Evolutionary conservation across 2,797 vertebrate genomes (phyloP).

Genomic region (Taeniopygia guttata): DNA sequence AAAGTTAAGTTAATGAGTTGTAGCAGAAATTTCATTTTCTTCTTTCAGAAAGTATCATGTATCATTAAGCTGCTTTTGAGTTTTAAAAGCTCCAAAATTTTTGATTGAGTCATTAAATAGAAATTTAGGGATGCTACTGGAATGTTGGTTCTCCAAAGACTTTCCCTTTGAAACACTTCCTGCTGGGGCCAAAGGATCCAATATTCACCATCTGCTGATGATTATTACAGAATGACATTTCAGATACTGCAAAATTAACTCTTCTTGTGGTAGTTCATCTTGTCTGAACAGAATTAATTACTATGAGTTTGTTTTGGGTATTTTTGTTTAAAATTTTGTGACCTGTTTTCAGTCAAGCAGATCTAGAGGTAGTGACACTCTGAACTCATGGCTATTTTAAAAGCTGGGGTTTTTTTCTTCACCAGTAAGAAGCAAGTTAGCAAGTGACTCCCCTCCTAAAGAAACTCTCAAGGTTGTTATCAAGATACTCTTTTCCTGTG

Average conservation of each 20-base stretch:
- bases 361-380: not conserved
- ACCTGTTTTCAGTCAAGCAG: not conserved
- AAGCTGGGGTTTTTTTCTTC: accelerated
- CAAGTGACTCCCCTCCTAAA: not conserved
- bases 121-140: not conserved
- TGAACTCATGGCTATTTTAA: not conserved
- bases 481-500: not conserved
- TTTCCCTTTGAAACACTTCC: not conserved
- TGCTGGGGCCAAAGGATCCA: not conserved
- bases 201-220: not conserved
- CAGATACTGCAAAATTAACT: not conserved
- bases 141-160: not conserved
- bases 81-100: not conserved
- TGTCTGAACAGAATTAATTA: not conserved
- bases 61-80: not conserved
- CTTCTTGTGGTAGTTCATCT: not conserved
- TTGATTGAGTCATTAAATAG: not conserved
- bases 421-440: not conserved
- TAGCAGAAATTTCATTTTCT: not conserved
- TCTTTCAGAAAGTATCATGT: not conserved
- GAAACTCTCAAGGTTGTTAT: not conserved
- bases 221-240: not conserved
- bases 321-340: not conserved
- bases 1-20: not conserved
- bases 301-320: not conserved